Base-by-base conservation (phyloP, 64 coral and sea anemone species). In the Stichodactyla helianthus region DNA sequence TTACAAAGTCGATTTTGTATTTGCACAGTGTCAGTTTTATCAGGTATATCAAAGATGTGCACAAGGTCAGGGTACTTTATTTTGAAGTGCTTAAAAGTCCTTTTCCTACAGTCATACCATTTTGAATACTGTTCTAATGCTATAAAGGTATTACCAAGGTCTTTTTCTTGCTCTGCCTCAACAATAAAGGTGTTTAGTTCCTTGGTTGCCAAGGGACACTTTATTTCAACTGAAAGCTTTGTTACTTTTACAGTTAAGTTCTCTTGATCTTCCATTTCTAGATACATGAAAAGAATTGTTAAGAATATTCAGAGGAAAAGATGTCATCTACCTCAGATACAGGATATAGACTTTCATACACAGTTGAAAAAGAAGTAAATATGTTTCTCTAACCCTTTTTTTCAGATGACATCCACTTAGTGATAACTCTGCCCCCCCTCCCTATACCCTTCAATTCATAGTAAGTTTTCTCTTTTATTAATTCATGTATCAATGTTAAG, bases 31-130 rank as follows among this genome's bases (percentile, higher is more conserved):
- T 91, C 83, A 86, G 87, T 89, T 59, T 17, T 18, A 11, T 86
- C 53, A 52, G 90, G 64, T 6, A 35, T 52, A 82, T 60, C 54
- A 31, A 92, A 35, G 19, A 95, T 60, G 51, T 85, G 82, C 14
- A 92, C 87, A 77, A 51, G 19, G 11, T 95, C 86, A 20, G 93
- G 93, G 26, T 95, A 95, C 82, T 95, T 95, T 64, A 65, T 62
- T 27, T 89, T 89, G 65, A 95, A 95, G 54, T 95, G 93, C 26
- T 53, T 55, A 61, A 89, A 95, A 58, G 93, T 89, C 80, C 74
- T 87, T n/a, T 79, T 50, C 71, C 93, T 89, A 58, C 86, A 71
- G 35, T 76, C 83, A 28, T 89, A 80, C 86, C 90, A 92, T 7
- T 85, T 63, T 11, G 76, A 61, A 87, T 95, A 95, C 61, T 95